phyloP scores from a whole-genome alignment of 1,140 invertebrate genomes.

The Argopecten irradians region DNA sequence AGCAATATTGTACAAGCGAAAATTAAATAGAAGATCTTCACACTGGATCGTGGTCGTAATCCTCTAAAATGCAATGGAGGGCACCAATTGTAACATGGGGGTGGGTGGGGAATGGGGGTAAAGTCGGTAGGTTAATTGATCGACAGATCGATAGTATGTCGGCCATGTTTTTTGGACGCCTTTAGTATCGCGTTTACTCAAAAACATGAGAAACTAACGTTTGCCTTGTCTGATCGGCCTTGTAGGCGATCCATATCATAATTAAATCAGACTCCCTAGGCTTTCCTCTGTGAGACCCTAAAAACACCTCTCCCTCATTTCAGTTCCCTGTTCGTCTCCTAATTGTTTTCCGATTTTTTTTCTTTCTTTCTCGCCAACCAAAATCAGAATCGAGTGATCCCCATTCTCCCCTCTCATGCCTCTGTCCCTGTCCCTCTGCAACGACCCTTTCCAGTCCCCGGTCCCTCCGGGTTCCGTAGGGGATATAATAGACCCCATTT shows the following conservation, averaged over 20 bases:
- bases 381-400: no score
- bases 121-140: neutral
- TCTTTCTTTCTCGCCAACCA: no score
- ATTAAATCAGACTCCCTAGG: neutral
- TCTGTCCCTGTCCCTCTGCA: neutral
- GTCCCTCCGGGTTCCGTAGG: neutral
- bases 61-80: neutral
- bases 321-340: no score
- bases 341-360: no score
- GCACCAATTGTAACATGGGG: neutral
- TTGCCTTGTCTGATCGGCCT: neutral
- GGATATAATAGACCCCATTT: neutral
- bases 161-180: neutral
- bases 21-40: neutral
- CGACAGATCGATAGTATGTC: neutral
- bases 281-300: neutral
- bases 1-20: neutral
- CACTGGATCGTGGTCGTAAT: neutral
- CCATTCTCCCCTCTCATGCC: no score
- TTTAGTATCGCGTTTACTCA: neutral
- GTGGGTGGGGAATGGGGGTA: neutral
- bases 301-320: neutral
- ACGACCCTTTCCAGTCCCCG: neutral
- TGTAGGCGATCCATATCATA: neutral
- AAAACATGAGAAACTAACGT: neutral